Percentiles rank a stretch among this genome's conserved stretches.
Evolutionary conservation across 2,888 invertebrate species (phyloP).

Genomic region (Conchocele bisecta): DNA sequence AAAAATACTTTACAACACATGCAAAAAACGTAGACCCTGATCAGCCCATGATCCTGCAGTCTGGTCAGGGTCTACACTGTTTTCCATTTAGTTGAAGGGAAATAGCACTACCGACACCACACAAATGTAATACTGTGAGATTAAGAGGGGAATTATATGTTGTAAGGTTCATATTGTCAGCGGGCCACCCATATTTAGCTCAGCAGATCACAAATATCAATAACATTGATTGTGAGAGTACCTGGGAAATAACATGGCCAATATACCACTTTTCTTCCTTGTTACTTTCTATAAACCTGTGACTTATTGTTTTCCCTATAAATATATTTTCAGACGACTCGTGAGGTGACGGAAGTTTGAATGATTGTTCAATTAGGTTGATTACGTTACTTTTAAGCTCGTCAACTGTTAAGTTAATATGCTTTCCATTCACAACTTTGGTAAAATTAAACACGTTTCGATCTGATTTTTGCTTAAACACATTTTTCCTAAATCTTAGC

Average conservation of each 20-base stretch:
- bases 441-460: neutral
- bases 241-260: constrained; percentile 25
- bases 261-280: constrained; percentile 15
- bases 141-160: too few species aligned
- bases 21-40: too few species aligned
- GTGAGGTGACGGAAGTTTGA: constrained; percentile 4
- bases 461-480: constrained; percentile 22
- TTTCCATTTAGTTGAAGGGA: too few species aligned
- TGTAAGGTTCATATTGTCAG: too few species aligned
- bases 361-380: neutral
- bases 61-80: too few species aligned
- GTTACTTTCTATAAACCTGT: constrained; percentile 10
- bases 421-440: neutral
- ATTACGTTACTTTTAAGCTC: constrained; percentile 20
- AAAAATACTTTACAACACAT: too few species aligned
- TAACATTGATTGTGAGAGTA: neutral
- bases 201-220: too few species aligned
- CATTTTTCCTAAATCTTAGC: constrained; percentile 26
- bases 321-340: neutral
- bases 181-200: too few species aligned
- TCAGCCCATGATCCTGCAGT: too few species aligned
- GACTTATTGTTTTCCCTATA: constrained; percentile 10
- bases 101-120: too few species aligned
- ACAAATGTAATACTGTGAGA: too few species aligned
- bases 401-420: neutral